Evolutionary conservation across 2,797 vertebrate species (phyloP), one percentile per base, ranked within the genome.

Genomic region (Chelmon rostratus): DNA sequence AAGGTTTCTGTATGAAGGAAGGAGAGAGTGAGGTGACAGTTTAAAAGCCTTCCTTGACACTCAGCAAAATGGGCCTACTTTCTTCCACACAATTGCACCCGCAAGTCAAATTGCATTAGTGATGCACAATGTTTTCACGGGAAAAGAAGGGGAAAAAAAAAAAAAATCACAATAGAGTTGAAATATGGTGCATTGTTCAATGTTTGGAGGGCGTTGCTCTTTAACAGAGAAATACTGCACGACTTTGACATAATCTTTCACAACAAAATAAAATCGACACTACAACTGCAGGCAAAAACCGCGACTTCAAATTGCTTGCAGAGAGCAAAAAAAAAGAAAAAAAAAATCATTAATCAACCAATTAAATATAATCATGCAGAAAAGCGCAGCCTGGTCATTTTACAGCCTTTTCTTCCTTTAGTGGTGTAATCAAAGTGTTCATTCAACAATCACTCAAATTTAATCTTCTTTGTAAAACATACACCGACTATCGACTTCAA

Each of bases 91-190:
- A 95, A 95, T 96, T 95, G 93, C 92, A 89, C 92, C 68, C 79
- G 83, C 92, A 90, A 92, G 92, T 94, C 94, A 94, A 95, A 95
- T 95, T 94, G 94, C 91, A 95, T 96, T 95, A 95, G 93, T 91
- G 87, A 95, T 94, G 94, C 93, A 89, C 92, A 82, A 82, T 88
- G 89, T 94, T 93, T 94, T 90, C 85, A 78, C 78, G 28, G 33
- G 61, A 13, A 72, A 52, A 40, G 68, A n/a, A 68, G 4, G 21
- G 15, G 18, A 50, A n/a, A 50, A 15, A 35, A 68, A 67, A 68
- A 75, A 73, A 77, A 79, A 84, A 78, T 86, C 86, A 93, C 91
- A 92, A 90, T 87, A 73, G 79, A 80, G 78, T 62, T 82, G 78
- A 89, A 93, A 91, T 88, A 87, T 81, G 82, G 85, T 65, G 77